These are phyloP conservation scores for Myzus persicae DNA, from an alignment of 1,140 invertebrate genomes.

Conservation along the genomic window DNA sequence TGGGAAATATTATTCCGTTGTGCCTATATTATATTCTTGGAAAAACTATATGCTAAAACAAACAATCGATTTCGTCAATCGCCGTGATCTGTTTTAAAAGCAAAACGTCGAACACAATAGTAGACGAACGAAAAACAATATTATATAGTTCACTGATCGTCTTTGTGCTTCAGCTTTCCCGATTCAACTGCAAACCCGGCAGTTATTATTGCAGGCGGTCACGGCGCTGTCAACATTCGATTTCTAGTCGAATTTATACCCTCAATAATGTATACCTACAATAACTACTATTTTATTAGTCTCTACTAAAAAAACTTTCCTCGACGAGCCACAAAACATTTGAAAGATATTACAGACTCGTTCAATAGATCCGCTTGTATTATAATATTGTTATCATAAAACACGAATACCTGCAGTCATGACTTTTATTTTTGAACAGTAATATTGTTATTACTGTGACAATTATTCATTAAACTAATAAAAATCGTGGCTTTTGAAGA, in stretches of 20 bases:
- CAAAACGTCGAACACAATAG: neutral
- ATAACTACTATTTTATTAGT: too few relatives aligned
- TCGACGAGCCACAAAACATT: too few relatives aligned
- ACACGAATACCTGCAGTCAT: too few relatives aligned
- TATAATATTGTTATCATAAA: too few relatives aligned
- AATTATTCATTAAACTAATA: neutral
- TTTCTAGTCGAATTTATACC: neutral
- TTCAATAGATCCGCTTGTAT: too few relatives aligned
- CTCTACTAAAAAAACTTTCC: too few relatives aligned
- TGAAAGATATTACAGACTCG: too few relatives aligned
- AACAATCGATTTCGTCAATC: neutral
- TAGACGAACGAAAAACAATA: neutral
- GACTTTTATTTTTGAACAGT: too few relatives aligned
- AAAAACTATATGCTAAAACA: neutral
- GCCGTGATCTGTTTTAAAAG: neutral
- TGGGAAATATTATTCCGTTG: neutral
- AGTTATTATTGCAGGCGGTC: neutral
- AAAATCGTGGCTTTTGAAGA: neutral
- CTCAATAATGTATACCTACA: neutral
- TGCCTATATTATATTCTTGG: neutral
- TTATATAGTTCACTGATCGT: neutral
- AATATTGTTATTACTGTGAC: too few relatives aligned
- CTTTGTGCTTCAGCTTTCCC: neutral
- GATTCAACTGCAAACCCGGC: neutral
- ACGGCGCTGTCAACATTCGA: neutral